Percentiles rank a stretch among this genome's conserved stretches.
phyloP scores from a whole-genome alignment of 2,113 vertebrate genomes.

The Amia ocellicauda region DNA sequence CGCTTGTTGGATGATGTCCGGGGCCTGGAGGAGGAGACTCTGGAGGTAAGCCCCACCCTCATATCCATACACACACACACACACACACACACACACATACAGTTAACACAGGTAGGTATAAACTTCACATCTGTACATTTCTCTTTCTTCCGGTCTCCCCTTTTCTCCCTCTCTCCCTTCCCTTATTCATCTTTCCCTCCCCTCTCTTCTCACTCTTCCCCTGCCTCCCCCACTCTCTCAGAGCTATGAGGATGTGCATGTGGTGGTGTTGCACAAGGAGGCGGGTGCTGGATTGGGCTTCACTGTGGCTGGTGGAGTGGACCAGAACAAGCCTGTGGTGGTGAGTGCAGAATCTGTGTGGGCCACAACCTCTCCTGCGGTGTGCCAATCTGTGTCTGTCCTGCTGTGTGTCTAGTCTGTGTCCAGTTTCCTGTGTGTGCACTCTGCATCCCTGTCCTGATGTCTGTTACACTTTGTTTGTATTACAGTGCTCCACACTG shows the following conservation, averaged over 20 bases:
- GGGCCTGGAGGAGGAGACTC: conserved; percentile 49
- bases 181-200: background rate
- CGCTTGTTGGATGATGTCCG: conserved; percentile 63
- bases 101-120: no score
- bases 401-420: background rate
- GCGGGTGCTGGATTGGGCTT: conserved; percentile 67
- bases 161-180: background rate
- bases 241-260: conserved; percentile 64
- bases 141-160: background rate
- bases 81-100: no score
- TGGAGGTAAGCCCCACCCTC: conserved; percentile 49
- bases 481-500: no score
- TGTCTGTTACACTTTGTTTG: no score
- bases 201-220: background rate
- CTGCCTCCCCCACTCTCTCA: conserved; percentile 24
- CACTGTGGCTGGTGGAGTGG: conserved; percentile 69
- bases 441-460: no score
- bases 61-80: no score
- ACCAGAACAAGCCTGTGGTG: conserved; percentile 70
- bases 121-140: background rate
- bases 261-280: conserved; percentile 76
- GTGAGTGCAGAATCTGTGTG: conserved; percentile 43
- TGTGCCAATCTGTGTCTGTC: background rate
- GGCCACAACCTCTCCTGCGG: background rate
- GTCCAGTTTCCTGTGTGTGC: no score